Evolutionary conservation across 2,888 invertebrate genomes (phyloP), one percentile per base, ranked within the genome.

Genomic region (Hermaeophaga mercurialis): DNA sequence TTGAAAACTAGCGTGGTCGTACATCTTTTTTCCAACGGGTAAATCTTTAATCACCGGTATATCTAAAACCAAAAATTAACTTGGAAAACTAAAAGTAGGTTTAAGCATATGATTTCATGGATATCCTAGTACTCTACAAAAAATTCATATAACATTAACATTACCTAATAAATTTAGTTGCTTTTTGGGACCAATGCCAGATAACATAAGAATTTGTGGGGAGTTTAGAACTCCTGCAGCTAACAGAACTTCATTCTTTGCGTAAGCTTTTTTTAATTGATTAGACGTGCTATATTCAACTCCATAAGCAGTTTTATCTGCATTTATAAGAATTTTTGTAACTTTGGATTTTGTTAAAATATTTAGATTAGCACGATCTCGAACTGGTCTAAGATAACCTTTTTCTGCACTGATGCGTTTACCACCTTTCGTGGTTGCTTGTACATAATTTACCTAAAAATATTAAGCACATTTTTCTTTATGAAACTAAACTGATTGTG

Each of bases 221-320:
- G 90, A 86, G 74, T 89, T 90, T 61, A 94, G 85, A 0, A 91
- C 85, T 0, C 93, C 69, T 7, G 88, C 89, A 7, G 87, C 85
- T 6, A 84, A 66, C 38, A 85, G 79, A 0, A 84, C 81, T 73
- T 85, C 85, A 63, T 82, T 84, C 1, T 72, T 77, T 3, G 80
- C 80, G 56, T 66, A 64, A 36, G 80, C 77, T 61, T 71, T 69
- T 58, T 79, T 78, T 7, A 9, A 19, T 2, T 44, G 52, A 18
- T 46, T 47, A 4, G 54, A 36, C 9, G 24, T 12, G 14, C 33
- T 24, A 31, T 55, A 66, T 48, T 62, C 57, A 0, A 84, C 81
- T 0, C 82, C 83, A 31, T 73, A 70, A 0, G 82, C 81, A 36
- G 67, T 66, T 60, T 77, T 80, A 1, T 46, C 45, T 1, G 71